These are phyloP conservation scores for Ophion costatus DNA, from an alignment of 2,888 invertebrate genomes.

Conservation along the genomic window DNA sequence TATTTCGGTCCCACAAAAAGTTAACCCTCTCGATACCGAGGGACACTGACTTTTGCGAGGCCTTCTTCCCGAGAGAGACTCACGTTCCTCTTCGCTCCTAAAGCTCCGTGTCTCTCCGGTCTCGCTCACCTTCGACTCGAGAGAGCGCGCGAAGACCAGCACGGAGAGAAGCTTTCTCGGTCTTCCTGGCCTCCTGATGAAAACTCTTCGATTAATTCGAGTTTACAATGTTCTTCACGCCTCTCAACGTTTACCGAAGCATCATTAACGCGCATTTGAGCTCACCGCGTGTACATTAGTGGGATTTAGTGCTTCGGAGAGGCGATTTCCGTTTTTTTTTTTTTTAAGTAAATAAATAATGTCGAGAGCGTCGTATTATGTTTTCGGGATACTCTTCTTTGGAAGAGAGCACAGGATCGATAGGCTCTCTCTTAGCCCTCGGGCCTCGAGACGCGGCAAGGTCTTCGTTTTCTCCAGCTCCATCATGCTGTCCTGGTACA, in stretches of 20 bases:
- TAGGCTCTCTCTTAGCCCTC: not conserved
- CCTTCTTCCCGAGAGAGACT: not conserved
- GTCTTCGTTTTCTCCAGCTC: constrained; percentile 56
- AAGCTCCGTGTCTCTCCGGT: not conserved
- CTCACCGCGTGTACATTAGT: constrained; percentile 43
- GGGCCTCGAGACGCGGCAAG: not conserved
- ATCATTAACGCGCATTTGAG: constrained; percentile 73
- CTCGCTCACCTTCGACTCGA: not conserved
- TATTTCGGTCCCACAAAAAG: constrained; percentile 69
- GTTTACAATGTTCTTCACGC: constrained; percentile 81
- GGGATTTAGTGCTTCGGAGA: constrained; percentile 23
- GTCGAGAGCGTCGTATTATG: not conserved
- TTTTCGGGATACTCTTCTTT: not conserved
- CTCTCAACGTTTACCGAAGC: constrained; percentile 73
- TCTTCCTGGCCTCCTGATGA: constrained; percentile 73
- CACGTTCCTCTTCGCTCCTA: not conserved
- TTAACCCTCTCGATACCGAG: constrained; percentile 74
- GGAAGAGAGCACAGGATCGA: not conserved
- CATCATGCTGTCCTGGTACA: constrained; percentile 73
- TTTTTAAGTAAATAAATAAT: not conserved
- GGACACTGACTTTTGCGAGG: constrained; percentile 9
- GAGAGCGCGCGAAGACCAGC: not conserved
- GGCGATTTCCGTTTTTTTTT: not conserved
- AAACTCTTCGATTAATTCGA: constrained; percentile 80
- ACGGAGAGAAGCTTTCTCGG: constrained; percentile 59